Evolutionary conservation across 2,113 vertebrate species (phyloP).

Genomic region (Boleophthalmus pectinirostris): DNA sequence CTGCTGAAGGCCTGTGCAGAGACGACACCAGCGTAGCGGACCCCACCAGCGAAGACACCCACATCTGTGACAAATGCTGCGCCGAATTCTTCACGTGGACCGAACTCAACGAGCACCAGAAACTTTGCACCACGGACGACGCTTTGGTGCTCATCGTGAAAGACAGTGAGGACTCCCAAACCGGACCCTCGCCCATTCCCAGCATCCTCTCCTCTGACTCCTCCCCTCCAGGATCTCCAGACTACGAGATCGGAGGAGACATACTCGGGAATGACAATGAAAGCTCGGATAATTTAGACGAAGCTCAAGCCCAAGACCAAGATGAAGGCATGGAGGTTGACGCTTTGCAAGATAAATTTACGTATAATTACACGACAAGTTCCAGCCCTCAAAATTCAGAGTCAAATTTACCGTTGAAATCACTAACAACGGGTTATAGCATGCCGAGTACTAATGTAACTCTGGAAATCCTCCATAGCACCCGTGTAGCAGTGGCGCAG

Average conservation of each 20-base stretch:
- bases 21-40: slow-evolving; percentile 77
- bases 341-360: slow-evolving; percentile 65
- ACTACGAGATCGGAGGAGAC: slow-evolving; percentile 63
- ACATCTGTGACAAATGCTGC: slow-evolving; percentile 87
- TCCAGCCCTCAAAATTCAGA: slow-evolving; percentile 67
- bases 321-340: slow-evolving; percentile 90
- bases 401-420: slow-evolving; percentile 73
- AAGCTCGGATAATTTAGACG: slow-evolving; percentile 72
- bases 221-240: slow-evolving; percentile 80
- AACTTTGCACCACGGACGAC: slow-evolving; percentile 84
- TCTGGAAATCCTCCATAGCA: slow-evolving; percentile 93
- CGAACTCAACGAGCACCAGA: slow-evolving; percentile 86
- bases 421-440: slow-evolving; percentile 75
- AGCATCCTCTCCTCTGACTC: slow-evolving; percentile 82
- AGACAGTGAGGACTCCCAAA: slow-evolving; percentile 82
- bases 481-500: slow-evolving; percentile 94
- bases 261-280: slow-evolving; percentile 70
- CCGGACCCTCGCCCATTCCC: slow-evolving; percentile 75
- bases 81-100: slow-evolving; percentile 92
- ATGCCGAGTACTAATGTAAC: slow-evolving; percentile 96
- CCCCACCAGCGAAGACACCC: slow-evolving; percentile 84
- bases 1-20: slow-evolving; percentile 76
- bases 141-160: slow-evolving; percentile 86
- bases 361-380: slow-evolving; percentile 25
- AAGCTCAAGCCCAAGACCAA: slow-evolving; percentile 72